Percentiles rank a stretch among this genome's conserved stretches.
These are phyloP conservation scores for Idaea aversata DNA, from an alignment of 2,888 invertebrate genomes.

Conservation along the genomic window DNA sequence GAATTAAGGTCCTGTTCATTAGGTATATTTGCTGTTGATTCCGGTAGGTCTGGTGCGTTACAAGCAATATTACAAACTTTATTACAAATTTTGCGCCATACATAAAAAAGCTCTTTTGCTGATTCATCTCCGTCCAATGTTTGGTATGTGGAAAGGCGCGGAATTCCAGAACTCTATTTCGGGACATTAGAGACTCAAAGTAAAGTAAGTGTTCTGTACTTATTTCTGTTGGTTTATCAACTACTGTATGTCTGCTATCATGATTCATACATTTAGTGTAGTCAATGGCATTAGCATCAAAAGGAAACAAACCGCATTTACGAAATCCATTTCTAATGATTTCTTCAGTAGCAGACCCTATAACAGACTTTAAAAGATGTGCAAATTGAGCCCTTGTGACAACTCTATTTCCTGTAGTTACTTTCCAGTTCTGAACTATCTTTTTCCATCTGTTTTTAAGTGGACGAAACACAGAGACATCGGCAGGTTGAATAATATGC, in stretches of 20 bases:
- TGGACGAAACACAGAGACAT: conserved; percentile 24
- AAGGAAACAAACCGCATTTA: conserved; percentile 12
- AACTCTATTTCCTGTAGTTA: conserved; percentile 3
- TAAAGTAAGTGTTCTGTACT: conserved; percentile 6
- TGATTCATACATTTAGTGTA: conserved; percentile 11
- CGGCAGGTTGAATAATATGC: conserved; percentile 25
- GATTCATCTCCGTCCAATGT: conserved; percentile 5
- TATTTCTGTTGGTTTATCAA: not conserved
- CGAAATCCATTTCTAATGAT: conserved; percentile 13
- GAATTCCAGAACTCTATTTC: conserved; percentile 7
- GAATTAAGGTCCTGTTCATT: too few relatives aligned
- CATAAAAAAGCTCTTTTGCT: too few relatives aligned
- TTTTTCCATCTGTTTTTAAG: conserved; percentile 20
- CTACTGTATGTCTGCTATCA: not conserved
- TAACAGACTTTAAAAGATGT: not conserved
- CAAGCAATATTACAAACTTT: too few relatives aligned
- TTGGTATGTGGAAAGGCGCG: conserved; percentile 4
- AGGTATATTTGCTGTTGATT: too few relatives aligned
- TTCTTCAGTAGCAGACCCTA: conserved; percentile 5
- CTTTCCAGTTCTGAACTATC: conserved; percentile 15
- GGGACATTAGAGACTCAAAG: conserved; percentile 10
- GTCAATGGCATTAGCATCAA: conserved; percentile 8
- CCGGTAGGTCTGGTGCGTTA: too few relatives aligned
- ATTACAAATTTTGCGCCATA: too few relatives aligned
- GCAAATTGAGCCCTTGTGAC: conserved; percentile 20